phyloP scores from a whole-genome alignment of 2,113 vertebrate genomes.

The Gymnogyps californianus region DNA sequence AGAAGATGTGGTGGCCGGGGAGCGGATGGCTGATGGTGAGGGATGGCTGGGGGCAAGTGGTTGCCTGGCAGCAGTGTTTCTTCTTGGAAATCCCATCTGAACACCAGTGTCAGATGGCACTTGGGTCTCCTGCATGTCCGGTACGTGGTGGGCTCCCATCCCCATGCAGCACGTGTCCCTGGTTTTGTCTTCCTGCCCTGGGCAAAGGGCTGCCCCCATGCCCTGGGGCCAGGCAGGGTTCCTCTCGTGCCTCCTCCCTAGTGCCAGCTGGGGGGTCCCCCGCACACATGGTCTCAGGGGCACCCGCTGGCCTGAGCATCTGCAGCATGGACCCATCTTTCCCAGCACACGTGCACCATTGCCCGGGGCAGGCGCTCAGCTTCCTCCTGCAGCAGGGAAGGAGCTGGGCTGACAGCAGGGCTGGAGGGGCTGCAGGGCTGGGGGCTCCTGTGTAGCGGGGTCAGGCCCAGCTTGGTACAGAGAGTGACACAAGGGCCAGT shows the following conservation, averaged over 20 bases:
- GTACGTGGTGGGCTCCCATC: background rate
- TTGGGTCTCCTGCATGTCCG: background rate
- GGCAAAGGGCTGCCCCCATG: background rate
- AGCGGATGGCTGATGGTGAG: background rate
- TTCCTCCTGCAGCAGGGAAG: background rate
- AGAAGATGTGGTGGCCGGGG: background rate
- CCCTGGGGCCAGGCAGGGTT: background rate
- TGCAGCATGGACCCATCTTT: background rate
- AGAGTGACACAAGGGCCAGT: background rate
- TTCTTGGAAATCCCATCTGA: background rate
- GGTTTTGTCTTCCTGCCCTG: background rate
- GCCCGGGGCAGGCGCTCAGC: fast-evolving
- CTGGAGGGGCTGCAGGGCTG: background rate
- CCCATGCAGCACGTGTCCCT: fast-evolving
- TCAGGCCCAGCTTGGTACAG: background rate
- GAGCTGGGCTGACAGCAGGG: background rate
- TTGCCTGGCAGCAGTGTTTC: background rate
- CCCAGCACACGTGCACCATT: fast-evolving
- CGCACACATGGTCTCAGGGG: fast-evolving
- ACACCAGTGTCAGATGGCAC: background rate
- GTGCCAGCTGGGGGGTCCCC: background rate
- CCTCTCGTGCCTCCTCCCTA: background rate
- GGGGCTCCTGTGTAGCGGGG: background rate
- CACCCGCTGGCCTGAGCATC: background rate
- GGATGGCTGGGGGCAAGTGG: background rate